These are phyloP conservation scores for Slavum lentiscoides DNA, from an alignment of 2,888 invertebrate genomes.

Conservation along the genomic window DNA sequence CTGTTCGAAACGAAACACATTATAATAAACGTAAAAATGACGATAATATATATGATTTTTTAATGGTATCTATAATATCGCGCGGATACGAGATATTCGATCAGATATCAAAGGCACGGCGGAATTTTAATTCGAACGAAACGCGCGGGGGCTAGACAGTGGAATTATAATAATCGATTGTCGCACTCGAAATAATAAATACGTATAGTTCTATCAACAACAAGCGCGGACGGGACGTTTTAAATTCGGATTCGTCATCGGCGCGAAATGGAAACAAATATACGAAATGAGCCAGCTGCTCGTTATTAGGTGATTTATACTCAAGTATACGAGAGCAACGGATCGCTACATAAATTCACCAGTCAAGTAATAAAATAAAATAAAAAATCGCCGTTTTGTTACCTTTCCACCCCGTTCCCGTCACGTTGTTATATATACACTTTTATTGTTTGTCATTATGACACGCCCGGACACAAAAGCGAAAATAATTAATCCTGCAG, in stretches of 20 bases:
- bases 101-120: no score
- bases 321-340: conserved; percentile 10
- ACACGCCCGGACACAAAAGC: conserved; percentile 24
- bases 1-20: no score
- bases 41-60: no score
- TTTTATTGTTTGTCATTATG: conserved; percentile 41
- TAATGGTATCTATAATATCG: no score
- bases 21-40: no score
- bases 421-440: not conserved
- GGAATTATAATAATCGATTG: no score
- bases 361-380: conserved; percentile 39
- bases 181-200: no score
- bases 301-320: conserved; percentile 51
- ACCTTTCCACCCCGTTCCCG: not conserved
- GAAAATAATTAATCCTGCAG: conserved; percentile 39
- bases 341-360: conserved; percentile 40
- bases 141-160: no score
- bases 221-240: conserved; percentile 7
- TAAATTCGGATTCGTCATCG: conserved; percentile 42
- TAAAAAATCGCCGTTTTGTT: conserved; percentile 4
- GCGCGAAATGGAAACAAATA: conserved; percentile 25
- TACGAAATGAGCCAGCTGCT: conserved; percentile 37
- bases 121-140: no score
- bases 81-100: no score
- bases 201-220: no score